Evolutionary conservation across 2,797 vertebrate genomes (phyloP).

Genomic region (Chloroceryle amazona): DNA sequence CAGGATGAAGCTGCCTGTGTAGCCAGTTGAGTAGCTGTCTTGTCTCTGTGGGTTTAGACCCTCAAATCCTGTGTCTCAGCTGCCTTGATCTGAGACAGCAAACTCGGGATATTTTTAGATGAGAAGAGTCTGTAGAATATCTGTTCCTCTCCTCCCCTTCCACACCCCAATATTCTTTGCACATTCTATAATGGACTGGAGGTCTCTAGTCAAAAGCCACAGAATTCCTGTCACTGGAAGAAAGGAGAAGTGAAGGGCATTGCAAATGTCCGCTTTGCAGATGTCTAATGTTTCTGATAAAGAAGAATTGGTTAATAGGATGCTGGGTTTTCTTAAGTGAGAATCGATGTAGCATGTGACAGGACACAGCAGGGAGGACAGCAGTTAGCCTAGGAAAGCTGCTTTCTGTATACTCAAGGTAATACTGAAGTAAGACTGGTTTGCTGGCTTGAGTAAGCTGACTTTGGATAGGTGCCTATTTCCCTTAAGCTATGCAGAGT

Average conservation of each 20-base stretch:
- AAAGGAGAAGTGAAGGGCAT: not conserved
- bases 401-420: not conserved
- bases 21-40: not conserved
- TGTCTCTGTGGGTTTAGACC: not conserved
- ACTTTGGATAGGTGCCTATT: not conserved
- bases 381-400: not conserved
- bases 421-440: not conserved
- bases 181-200: fast-evolving
- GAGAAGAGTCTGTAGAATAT: not conserved
- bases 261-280: not conserved
- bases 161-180: not conserved
- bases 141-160: not conserved
- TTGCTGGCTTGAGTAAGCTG: not conserved
- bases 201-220: not conserved
- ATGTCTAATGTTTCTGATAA: not conserved
- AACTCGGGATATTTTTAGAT: not conserved
- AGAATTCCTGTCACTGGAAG: not conserved
- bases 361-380: not conserved
- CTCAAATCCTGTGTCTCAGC: not conserved
- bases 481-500: not conserved
- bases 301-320: not conserved
- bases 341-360: not conserved
- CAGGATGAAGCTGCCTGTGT: not conserved
- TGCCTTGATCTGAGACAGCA: not conserved
- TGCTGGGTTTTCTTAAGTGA: constrained; percentile 15